Percentiles rank a stretch among this genome's conserved stretches.
Evolutionary conservation across 2,113 vertebrate species (phyloP).

Genomic region (Ceuthmochares aereus): DNA sequence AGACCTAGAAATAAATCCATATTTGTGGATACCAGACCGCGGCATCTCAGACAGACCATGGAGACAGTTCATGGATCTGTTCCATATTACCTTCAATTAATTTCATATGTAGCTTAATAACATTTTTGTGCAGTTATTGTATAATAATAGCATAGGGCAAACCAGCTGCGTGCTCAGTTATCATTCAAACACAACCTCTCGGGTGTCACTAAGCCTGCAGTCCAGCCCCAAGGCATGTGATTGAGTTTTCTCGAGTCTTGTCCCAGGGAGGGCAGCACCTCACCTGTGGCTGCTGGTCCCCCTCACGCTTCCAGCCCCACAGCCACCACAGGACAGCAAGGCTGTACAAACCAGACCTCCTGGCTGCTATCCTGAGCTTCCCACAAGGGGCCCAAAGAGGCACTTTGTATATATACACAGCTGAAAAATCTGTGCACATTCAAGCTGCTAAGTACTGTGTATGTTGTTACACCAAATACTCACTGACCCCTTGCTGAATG

Average conservation of each 20-base stretch:
- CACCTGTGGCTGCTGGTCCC: neutral
- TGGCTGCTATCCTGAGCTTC: neutral
- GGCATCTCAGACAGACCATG: neutral
- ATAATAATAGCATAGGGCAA: neutral
- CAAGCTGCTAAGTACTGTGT: constrained; percentile 46
- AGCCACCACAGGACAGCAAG: neutral
- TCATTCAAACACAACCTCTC: neutral
- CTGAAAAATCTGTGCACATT: constrained; percentile 54
- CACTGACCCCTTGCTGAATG: constrained; percentile 61
- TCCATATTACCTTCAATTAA: constrained; percentile 32
- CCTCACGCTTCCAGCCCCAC: neutral
- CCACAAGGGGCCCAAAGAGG: neutral
- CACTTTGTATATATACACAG: constrained; percentile 36
- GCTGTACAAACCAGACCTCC: neutral
- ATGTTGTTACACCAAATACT: constrained; percentile 50
- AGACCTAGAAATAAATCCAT: neutral
- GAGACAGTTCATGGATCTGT: neutral
- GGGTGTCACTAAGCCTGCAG: neutral
- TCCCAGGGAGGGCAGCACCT: neutral
- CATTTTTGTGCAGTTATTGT: neutral
- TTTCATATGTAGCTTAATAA: constrained; percentile 3
- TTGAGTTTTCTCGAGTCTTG: neutral
- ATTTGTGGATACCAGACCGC: neutral
- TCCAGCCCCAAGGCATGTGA: rapidly evolving
- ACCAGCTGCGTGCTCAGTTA: neutral